phyloP scores from a whole-genome alignment of 2,113 vertebrate genomes.

The Calyptommatus sinebrachiatus region DNA sequence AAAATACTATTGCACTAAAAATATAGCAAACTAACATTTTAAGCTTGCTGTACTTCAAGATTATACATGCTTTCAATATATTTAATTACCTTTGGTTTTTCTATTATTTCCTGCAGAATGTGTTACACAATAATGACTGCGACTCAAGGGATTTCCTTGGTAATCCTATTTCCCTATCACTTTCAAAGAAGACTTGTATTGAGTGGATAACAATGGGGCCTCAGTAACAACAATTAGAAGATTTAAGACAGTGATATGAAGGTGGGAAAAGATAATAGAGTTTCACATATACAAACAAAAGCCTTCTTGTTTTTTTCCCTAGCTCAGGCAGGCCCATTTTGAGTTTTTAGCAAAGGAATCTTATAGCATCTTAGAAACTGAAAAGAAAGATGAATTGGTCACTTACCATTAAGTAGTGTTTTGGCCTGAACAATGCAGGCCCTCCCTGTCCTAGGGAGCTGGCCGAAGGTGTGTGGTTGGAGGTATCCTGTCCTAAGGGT shows the following conservation, averaged over 20 bases:
- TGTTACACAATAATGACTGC: not conserved
- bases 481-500: too few relatives aligned
- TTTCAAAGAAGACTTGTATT: not conserved
- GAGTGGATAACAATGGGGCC: not conserved
- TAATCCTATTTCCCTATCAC: not conserved
- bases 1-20: not conserved
- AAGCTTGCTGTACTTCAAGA: not conserved
- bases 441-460: too few relatives aligned
- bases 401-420: too few relatives aligned
- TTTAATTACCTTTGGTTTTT: not conserved
- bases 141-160: not conserved
- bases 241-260: not conserved
- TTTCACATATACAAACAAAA: not conserved
- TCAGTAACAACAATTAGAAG: not conserved
- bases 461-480: too few relatives aligned
- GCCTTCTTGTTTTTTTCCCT: not conserved
- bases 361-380: too few relatives aligned
- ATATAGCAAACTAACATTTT: not conserved
- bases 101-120: not conserved
- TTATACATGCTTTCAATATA: not conserved
- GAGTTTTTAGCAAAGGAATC: too few relatives aligned
- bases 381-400: too few relatives aligned
- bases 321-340: too few relatives aligned
- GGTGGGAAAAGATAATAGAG: not conserved
- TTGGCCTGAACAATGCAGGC: too few relatives aligned